Conservation (phyloP, 2,797 vertebrate species). For the Aselliscus stoliczkanus region DNA sequence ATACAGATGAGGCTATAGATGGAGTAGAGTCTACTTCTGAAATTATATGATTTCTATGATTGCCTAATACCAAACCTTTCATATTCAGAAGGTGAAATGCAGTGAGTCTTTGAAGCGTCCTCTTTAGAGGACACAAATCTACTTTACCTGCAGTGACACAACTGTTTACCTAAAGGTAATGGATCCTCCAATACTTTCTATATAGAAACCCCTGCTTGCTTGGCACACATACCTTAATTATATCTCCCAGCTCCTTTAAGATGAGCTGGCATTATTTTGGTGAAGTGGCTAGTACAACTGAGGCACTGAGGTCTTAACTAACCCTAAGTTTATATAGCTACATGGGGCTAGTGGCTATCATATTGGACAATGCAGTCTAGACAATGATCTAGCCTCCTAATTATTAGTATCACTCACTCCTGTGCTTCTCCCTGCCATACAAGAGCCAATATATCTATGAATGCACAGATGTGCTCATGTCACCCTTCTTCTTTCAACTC, state of each 20-base stretch:
- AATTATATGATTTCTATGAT: constrained; percentile 29
- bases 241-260: not conserved
- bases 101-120: not conserved
- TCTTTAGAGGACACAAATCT: not conserved
- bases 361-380: not conserved
- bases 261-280: not conserved
- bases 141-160: not conserved
- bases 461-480: not conserved
- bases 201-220: not conserved
- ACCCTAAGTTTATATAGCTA: not conserved
- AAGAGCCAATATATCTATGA: not conserved
- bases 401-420: not conserved
- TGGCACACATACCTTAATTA: not conserved
- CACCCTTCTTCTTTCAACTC: not conserved
- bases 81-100: not conserved
- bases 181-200: not conserved
- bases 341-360: too few species aligned
- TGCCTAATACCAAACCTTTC: constrained; percentile 12
- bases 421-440: not conserved
- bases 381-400: not conserved
- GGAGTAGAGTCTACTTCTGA: constrained; percentile 30
- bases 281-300: not conserved
- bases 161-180: not conserved
- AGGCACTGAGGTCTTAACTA: not conserved
- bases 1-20: not conserved